Percentiles rank a stretch among this genome's conserved stretches.
Conservation (phyloP, 2,888 invertebrate species). For the Microplitis manilae region DNA sequence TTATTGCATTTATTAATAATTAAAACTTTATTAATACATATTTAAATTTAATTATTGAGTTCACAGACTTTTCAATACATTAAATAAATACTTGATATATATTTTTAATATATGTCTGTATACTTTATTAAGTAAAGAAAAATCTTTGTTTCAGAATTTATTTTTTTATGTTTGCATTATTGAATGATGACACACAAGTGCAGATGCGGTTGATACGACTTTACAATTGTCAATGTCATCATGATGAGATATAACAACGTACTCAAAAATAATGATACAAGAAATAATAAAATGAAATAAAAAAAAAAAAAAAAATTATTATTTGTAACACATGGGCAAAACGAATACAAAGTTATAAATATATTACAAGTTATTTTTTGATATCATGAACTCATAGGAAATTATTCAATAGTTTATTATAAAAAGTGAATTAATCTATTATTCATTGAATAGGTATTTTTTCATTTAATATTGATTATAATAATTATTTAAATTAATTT, state of each 20-base stretch:
- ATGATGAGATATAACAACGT: slow-evolving; percentile 2
- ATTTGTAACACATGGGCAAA: slow-evolving; percentile 19
- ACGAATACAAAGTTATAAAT: slow-evolving; percentile 21
- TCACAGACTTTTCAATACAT: not conserved
- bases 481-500: too few relatives aligned
- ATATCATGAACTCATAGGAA: slow-evolving; percentile 28
- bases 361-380: slow-evolving; percentile 1
- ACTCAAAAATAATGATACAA: not conserved
- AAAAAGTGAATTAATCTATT: not conserved
- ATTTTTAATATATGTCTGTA: not conserved
- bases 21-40: not conserved
- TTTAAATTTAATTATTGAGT: not conserved
- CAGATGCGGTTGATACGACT: slow-evolving; percentile 6
- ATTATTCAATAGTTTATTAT: slow-evolving; percentile 12
- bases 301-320: slow-evolving; percentile 5
- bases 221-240: slow-evolving; percentile 16
- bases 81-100: not conserved
- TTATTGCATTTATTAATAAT: not conserved
- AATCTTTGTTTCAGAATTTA: not conserved
- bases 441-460: not conserved
- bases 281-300: slow-evolving; percentile 7
- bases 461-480: not conserved
- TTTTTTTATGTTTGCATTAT: not conserved
- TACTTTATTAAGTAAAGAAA: not conserved
- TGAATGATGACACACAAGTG: slow-evolving; percentile 12